A percentile compares a stretch with the other conserved stretches of the same genome.
Conservation (phyloP, 2,113 vertebrate species). For the Zapornia atra region DNA sequence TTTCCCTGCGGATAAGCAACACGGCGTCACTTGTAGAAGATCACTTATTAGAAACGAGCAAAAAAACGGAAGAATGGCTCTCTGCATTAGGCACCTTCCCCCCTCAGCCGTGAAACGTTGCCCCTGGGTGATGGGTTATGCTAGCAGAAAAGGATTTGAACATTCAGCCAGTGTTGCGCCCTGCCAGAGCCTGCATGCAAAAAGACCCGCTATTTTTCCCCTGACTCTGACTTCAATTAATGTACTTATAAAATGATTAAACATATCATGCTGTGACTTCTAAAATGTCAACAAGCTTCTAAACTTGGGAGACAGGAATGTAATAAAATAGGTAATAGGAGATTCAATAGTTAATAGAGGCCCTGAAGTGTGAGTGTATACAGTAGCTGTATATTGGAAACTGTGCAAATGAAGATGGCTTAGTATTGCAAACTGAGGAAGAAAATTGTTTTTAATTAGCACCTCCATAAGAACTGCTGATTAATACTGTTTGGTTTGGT, state of each 20-base stretch:
- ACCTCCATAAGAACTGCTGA: constrained; percentile 92
- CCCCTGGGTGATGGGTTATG: constrained; percentile 15
- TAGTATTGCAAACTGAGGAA: constrained; percentile 88
- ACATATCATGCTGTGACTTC: constrained; percentile 80
- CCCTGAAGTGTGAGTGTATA: constrained; percentile 81
- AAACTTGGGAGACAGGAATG: constrained; percentile 77
- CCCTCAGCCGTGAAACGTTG: background rate
- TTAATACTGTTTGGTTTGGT: constrained; percentile 91
- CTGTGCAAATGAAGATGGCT: constrained; percentile 86
- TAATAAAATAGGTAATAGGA: constrained; percentile 82
- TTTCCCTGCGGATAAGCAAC: background rate
- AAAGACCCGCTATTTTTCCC: constrained; percentile 57
- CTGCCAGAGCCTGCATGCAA: constrained; percentile 29
- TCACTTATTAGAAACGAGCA: background rate
- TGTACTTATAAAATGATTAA: constrained; percentile 80
- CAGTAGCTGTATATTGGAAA: constrained; percentile 83
- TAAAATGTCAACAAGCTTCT: constrained; percentile 82
- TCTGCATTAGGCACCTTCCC: background rate
- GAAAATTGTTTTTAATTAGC: constrained; percentile 95
- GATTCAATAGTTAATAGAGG: constrained; percentile 83
- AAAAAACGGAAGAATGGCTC: background rate
- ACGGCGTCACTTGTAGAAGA: background rate
- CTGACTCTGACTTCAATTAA: constrained; percentile 75
- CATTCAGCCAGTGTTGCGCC: background rate
- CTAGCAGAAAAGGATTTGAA: background rate